These are phyloP conservation scores for Cotesia chilonis DNA, from an alignment of 1,140 invertebrate species.

Conservation along the genomic window DNA sequence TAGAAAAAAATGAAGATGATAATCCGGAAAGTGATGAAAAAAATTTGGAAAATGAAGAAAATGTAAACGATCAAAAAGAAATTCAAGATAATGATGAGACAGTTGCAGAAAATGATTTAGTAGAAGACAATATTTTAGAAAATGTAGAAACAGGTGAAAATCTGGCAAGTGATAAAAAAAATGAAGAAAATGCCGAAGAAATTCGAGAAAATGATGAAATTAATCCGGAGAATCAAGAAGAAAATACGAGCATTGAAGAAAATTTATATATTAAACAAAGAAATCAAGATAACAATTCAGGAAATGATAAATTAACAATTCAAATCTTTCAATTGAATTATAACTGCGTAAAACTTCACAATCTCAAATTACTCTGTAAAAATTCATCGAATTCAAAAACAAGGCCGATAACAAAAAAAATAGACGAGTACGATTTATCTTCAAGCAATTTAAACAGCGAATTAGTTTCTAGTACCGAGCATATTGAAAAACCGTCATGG, in stretches of 20 bases:
- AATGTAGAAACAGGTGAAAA: neutral
- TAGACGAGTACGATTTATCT: conserved; percentile 44
- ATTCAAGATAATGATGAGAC: too few relatives aligned
- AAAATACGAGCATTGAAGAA: neutral
- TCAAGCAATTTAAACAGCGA: conserved; percentile 10
- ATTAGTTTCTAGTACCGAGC: conserved; percentile 24
- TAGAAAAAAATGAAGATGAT: neutral
- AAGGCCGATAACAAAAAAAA: conserved; percentile 35
- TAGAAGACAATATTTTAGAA: neutral
- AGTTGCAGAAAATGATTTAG: too few relatives aligned
- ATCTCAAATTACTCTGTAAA: conserved; percentile 45
- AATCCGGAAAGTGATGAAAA: neutral
- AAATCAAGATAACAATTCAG: too few relatives aligned
- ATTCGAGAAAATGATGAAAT: too few relatives aligned
- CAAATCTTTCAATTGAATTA: conserved; percentile 51
- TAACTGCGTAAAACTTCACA: conserved; percentile 50
- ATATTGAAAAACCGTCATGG: too few relatives aligned
- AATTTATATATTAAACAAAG: too few relatives aligned
- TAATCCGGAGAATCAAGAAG: neutral
- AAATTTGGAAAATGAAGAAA: neutral
- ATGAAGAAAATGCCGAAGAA: too few relatives aligned
- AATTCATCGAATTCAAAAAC: conserved; percentile 19
- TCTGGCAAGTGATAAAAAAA: neutral
- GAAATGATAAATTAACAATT: conserved; percentile 36
- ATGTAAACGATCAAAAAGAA: too few relatives aligned